These are phyloP conservation scores for Idaea biselata DNA, from an alignment of 2,888 invertebrate genomes.

Conservation along the genomic window DNA sequence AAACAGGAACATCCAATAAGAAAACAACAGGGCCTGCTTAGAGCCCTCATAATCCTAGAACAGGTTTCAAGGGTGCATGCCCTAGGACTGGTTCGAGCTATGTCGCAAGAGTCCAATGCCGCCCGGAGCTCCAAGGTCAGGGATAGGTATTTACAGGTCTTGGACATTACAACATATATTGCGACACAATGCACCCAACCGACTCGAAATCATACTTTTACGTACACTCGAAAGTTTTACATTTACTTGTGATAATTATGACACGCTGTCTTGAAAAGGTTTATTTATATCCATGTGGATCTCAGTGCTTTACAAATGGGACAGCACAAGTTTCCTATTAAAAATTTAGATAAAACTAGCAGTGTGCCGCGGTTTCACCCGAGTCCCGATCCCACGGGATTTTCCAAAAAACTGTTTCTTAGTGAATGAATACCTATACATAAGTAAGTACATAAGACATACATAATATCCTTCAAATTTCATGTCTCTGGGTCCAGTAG, in stretches of 20 bases:
- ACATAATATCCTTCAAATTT: no score
- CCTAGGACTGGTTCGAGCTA: constrained; percentile 3
- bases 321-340: no score
- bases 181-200: constrained; percentile 8
- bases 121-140: constrained; percentile 11
- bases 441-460: no score
- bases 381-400: no score
- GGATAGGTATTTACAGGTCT: constrained; percentile 2
- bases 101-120: constrained; percentile 5
- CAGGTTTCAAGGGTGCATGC: constrained; percentile 6
- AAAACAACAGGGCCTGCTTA: background rate
- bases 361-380: no score
- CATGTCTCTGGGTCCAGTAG: no score
- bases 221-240: background rate
- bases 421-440: no score
- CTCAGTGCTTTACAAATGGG: no score
- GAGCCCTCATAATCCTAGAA: background rate
- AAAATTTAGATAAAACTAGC: no score
- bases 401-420: no score
- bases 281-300: no score
- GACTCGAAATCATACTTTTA: constrained; percentile 10
- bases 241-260: background rate
- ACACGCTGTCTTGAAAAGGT: background rate
- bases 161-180: constrained; percentile 5
- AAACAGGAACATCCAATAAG: background rate